These are phyloP conservation scores for Apis laboriosa DNA, from an alignment of 1,140 invertebrate species.

Conservation along the genomic window DNA sequence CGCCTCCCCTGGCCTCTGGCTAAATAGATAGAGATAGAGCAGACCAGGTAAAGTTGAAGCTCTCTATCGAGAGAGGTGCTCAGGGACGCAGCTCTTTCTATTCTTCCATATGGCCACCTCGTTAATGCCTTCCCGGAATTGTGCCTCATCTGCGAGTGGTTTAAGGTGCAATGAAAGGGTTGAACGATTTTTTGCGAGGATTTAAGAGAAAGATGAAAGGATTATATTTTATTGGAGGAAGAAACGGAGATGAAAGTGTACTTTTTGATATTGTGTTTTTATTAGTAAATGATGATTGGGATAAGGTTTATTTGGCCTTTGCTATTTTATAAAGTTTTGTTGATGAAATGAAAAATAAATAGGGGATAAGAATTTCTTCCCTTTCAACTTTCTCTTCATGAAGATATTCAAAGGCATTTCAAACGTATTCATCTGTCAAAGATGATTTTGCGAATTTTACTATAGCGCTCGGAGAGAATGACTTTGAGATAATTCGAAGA, in stretches of 20 bases:
- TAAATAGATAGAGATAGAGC: conserved; percentile 47
- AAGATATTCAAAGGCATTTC: neutral
- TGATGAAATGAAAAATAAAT: neutral
- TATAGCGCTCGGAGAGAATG: neutral
- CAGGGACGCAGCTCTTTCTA: conserved; percentile 12
- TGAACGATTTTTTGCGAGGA: no score
- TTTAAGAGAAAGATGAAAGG: no score
- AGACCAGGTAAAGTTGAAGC: conserved; percentile 29
- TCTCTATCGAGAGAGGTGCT: conserved; percentile 1
- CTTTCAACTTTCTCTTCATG: neutral
- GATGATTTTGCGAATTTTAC: conserved; percentile 1
- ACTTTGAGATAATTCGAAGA: neutral
- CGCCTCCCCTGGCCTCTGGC: conserved; percentile 27
- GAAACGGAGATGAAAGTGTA: no score
- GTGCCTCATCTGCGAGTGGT: neutral
- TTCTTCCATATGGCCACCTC: neutral
- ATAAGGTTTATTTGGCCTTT: no score
- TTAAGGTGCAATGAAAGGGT: no score
- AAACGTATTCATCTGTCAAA: neutral
- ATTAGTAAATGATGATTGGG: no score
- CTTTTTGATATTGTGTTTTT: no score
- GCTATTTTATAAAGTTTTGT: no score
- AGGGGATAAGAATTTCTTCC: neutral
- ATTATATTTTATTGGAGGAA: no score
- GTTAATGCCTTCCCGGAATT: conserved; percentile 7